Evolutionary conservation across 2,113 vertebrate genomes (phyloP), one percentile per base, ranked within the genome.

Genomic region (Pagrus major): DNA sequence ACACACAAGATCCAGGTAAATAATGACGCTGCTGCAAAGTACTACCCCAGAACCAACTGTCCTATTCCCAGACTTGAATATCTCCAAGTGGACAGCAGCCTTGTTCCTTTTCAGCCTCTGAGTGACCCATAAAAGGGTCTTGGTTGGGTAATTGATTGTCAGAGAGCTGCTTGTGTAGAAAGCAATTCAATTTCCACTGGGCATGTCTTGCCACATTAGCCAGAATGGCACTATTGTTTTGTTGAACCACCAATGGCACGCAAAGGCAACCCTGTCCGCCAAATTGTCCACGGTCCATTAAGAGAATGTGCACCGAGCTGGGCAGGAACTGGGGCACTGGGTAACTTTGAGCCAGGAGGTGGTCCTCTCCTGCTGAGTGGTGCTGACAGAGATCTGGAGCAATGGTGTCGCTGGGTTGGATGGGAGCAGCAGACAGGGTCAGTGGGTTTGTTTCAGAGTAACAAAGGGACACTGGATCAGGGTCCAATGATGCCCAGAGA

Each of bases 211-310:
- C 83, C 83, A 89, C 84, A 64, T 86, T 49, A 80, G 78, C 11
- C 9, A 93, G 89, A 94, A 90, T 81, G 75, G 29, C 3, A 47
- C 81, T 67, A 84, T 88, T 92, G 91, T 94, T 70, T 79, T 27
- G 55, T 42, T 2, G 3, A 58, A 58, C 37, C 27, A 39, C 76
- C 64, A 11, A 59, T 27, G 60, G 67, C 78, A 81, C 47, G 73
- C 80, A 86, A 72, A 63, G 58, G 58, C 51, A 69, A 41, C 76
- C 58, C 55, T 27, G 61, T 42, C 51, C 4, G 63, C 71, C 77
- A 81, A 77, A 68, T 33, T 2, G 4, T 71, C 52, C 18, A 2
- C 1, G 49, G 68, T 35, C 44, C 74, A 35, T 6, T 61, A 39
- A 76, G 35, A 52, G 60, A 70, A 65, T 58, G 39, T 3, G 65